Conservation (phyloP, 1,140 invertebrate species). For the Formica exsecta region DNA sequence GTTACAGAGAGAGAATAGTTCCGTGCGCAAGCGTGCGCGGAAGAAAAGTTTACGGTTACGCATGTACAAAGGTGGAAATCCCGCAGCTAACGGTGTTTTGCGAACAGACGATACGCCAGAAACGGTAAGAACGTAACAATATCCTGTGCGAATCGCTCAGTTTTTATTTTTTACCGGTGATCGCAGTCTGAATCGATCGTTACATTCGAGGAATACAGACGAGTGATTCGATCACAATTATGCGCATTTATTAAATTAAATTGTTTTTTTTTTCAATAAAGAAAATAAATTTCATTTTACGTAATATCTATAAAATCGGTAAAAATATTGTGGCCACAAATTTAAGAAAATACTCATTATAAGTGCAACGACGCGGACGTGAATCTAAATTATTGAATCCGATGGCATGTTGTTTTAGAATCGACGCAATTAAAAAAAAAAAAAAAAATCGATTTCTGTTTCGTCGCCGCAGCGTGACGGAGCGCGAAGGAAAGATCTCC, state of each 20-base stretch:
- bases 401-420: slow-evolving; percentile 11
- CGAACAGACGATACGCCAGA: slow-evolving; percentile 51
- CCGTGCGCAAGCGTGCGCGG: slow-evolving; percentile 21
- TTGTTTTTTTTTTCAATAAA: neutral
- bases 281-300: neutral
- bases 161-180: neutral
- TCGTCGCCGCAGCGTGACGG: neutral
- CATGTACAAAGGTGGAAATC: slow-evolving; percentile 64
- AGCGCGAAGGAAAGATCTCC: neutral
- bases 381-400: neutral
- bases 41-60: slow-evolving; percentile 65
- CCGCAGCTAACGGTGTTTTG: slow-evolving; percentile 53
- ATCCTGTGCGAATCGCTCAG: slow-evolving; percentile 13
- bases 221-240: neutral
- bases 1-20: slow-evolving; percentile 33
- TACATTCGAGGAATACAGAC: neutral
- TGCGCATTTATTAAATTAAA: too few relatives aligned
- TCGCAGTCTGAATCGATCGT: too few relatives aligned
- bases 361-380: neutral
- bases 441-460: neutral
- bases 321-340: neutral
- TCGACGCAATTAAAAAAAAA: neutral
- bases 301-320: neutral
- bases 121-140: slow-evolving; percentile 49
- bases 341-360: neutral